These are phyloP conservation scores for Alcis repandata DNA, from an alignment of 2,888 invertebrate species.

Conservation along the genomic window DNA sequence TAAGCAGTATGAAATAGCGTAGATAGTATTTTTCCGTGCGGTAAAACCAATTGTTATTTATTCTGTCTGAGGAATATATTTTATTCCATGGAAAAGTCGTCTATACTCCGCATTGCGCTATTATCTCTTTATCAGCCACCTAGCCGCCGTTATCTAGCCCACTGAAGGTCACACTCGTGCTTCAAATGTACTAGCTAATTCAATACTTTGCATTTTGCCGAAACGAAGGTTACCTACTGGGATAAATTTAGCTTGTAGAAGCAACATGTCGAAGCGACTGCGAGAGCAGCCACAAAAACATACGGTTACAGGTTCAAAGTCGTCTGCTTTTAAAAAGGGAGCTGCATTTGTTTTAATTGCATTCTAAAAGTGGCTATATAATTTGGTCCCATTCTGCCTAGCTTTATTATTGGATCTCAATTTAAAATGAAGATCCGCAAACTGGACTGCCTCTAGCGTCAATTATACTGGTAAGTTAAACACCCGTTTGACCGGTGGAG, in stretches of 20 bases:
- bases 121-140: constrained; percentile 71
- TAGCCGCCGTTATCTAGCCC: constrained; percentile 62
- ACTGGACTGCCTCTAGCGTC: constrained; percentile 45
- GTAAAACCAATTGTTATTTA: not conserved
- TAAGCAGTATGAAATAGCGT: not conserved
- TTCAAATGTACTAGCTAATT: constrained; percentile 47
- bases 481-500: constrained; percentile 46
- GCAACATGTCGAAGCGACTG: constrained; percentile 6
- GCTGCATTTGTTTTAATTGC: constrained; percentile 26
- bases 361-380: constrained; percentile 27
- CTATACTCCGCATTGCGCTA: constrained; percentile 59
- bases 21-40: constrained; percentile 7
- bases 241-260: constrained; percentile 41
- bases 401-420: constrained; percentile 44
- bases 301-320: constrained; percentile 20
- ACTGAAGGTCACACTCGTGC: constrained; percentile 64
- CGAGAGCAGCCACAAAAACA: constrained; percentile 19
- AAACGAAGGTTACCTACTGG: constrained; percentile 40
- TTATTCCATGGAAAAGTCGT: constrained; percentile 43
- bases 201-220: constrained; percentile 41
- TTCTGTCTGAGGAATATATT: not conserved
- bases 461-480: constrained; percentile 45
- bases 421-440: constrained; percentile 44
- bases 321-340: constrained; percentile 25
- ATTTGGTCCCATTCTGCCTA: constrained; percentile 32